phyloP scores from a whole-genome alignment of 1,140 invertebrate species.

The Ostrea denselamellosa region DNA sequence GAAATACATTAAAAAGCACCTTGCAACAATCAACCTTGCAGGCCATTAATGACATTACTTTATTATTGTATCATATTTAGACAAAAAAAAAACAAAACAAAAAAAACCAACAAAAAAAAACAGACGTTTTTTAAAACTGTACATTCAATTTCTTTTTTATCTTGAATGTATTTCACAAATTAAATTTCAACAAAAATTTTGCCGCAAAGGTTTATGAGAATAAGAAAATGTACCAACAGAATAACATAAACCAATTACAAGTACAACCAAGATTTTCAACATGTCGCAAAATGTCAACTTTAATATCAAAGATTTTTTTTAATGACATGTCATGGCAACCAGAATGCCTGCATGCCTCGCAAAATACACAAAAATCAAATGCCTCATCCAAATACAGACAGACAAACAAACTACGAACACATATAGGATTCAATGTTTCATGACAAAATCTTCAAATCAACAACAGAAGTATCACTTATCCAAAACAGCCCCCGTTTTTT shows the following conservation, averaged over 20 bases:
- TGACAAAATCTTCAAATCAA: background rate
- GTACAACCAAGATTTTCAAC: background rate
- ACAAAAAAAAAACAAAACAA: background rate
- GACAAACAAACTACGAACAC: background rate
- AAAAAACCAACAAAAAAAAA: background rate
- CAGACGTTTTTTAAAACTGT: background rate
- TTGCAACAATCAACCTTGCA: background rate
- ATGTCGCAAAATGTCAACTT: background rate
- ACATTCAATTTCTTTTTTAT: background rate
- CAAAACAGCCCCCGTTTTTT: background rate
- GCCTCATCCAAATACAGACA: slow-evolving; percentile 7
- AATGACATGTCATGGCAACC: slow-evolving; percentile 5
- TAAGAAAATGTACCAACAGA: background rate
- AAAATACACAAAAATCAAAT: background rate
- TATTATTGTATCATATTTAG: background rate
- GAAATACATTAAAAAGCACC: background rate
- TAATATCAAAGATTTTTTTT: background rate
- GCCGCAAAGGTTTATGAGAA: background rate
- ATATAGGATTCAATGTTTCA: background rate
- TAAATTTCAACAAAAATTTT: background rate
- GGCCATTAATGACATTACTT: no score
- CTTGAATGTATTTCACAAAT: background rate
- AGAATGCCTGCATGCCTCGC: background rate
- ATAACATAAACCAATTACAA: background rate
- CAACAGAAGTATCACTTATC: background rate